Evolutionary conservation across 1,140 invertebrate species (phyloP), one percentile per base, ranked within the genome.

Genomic region (Lasioglossum baleicum): DNA sequence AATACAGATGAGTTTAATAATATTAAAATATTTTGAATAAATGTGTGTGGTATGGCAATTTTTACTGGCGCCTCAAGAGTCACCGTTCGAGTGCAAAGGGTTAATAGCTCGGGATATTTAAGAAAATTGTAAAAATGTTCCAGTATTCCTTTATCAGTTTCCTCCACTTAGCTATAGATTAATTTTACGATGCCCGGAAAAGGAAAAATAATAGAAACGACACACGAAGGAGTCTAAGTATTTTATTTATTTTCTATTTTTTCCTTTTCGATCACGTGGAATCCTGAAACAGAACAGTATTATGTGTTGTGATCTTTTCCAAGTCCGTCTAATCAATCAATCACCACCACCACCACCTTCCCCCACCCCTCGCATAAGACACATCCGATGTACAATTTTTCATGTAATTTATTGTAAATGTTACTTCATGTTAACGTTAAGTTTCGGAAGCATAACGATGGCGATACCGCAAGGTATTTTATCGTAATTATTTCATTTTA

Each of bases 251-350:
- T 63, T 53, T 58, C 71, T 80, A 70, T 65, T 70, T 77, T 58
- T 76, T 51, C 40, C 42, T 79, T 78, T 82, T 82, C 80, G 60
- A 63, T 84, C 77, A 75, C 77, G 68, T 66, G 77, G 73, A 76
- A 74, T 75, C 53, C 68, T 64, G 74, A 84, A 88, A 84, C 87
- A 81, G 88, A 91, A 80, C 91, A 92, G 91, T 92, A 92, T 92
- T 92, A 92, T 88, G 78, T 65, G 74, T 88, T 91, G 90, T 92
- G 90, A 92, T 92, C 88, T 90, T 84, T 64, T 86, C 10, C 26
- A 65, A 78, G 70, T 82, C 63, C 65, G 61, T 4, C 40, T 15
- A 61, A 51, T 20, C 71, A 42, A 4, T 71, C 13, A 53, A 20
- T 35, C 35, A 35, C 35, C 35, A 3, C 35, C 35, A 35, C 35